Percentiles rank a stretch among this genome's conserved stretches.
phyloP scores from a whole-genome alignment of 2,888 invertebrate species.

The Slavum lentiscoides region DNA sequence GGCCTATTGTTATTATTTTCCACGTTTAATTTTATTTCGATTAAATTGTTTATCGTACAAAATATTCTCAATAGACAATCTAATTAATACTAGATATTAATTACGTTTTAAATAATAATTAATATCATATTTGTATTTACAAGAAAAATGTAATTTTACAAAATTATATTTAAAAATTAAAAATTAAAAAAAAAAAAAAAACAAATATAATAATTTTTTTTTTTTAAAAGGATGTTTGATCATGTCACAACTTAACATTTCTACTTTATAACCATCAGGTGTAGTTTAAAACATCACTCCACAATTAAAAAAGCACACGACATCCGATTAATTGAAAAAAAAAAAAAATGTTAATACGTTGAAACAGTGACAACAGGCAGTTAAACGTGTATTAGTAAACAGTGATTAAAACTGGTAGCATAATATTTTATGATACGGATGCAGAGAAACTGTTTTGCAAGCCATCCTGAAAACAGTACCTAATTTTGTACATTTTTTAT shows the following conservation, averaged over 20 bases:
- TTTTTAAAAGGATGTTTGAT: slow-evolving; percentile 32
- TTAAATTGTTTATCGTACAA: slow-evolving; percentile 44
- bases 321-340: slow-evolving; percentile 38
- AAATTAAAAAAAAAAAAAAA: slow-evolving; percentile 27
- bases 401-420: slow-evolving; percentile 35
- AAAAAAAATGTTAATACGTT: slow-evolving; percentile 47
- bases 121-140: slow-evolving; percentile 35
- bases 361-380: slow-evolving; percentile 48
- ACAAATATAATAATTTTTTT: slow-evolving; percentile 31
- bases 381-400: slow-evolving; percentile 47
- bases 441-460: slow-evolving; percentile 50
- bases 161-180: slow-evolving; percentile 29
- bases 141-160: slow-evolving; percentile 43
- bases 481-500: slow-evolving; percentile 29
- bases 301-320: slow-evolving; percentile 20
- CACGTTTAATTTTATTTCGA: slow-evolving; percentile 41
- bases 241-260: slow-evolving; percentile 11
- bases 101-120: slow-evolving; percentile 26
- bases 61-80: slow-evolving; percentile 44
- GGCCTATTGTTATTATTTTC: slow-evolving; percentile 44
- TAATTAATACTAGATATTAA: slow-evolving; percentile 46
- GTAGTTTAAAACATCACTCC: slow-evolving; percentile 48
- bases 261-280: slow-evolving; percentile 27
- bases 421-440: slow-evolving; percentile 52
- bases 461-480: slow-evolving; percentile 52